Evolutionary conservation across 2,113 vertebrate genomes (phyloP).

Genomic region (Smithornis capensis): DNA sequence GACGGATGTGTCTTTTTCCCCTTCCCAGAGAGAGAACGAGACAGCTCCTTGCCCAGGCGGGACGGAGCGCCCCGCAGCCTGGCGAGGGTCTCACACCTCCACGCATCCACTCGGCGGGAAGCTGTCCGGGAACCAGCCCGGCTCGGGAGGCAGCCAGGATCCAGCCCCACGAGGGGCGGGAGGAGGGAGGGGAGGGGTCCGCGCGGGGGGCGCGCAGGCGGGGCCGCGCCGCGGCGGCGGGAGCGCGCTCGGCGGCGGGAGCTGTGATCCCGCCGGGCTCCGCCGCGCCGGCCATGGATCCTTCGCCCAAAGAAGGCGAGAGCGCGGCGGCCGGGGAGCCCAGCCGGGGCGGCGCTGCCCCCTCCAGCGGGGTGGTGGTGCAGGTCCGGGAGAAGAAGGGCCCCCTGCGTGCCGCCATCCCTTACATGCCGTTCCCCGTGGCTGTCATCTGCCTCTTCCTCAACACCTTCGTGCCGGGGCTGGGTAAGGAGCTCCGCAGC

Average conservation of each 20-base stretch:
- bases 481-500: conserved; percentile 81
- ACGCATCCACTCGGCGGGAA: accelerated
- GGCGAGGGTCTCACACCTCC: neutral
- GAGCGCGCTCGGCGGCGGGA: neutral
- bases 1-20: accelerated
- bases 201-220: neutral
- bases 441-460: conserved; percentile 95
- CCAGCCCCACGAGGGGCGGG: neutral
- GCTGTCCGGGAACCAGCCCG: neutral
- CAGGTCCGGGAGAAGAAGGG: conserved; percentile 97
- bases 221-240: neutral
- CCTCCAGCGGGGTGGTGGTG: conserved; percentile 90
- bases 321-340: conserved; percentile 56
- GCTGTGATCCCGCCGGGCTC: neutral
- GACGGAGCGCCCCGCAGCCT: accelerated
- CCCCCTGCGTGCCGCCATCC: conserved; percentile 90
- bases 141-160: neutral
- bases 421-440: conserved; percentile 94
- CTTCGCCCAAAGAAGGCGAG: conserved; percentile 66
- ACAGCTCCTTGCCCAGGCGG: accelerated
- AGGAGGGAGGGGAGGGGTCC: neutral
- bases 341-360: conserved; percentile 56
- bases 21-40: no score
- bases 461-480: conserved; percentile 95
- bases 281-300: conserved; percentile 24